Evolutionary conservation across 1,140 invertebrate genomes (phyloP).

Genomic region (Drosophila navojoa): DNA sequence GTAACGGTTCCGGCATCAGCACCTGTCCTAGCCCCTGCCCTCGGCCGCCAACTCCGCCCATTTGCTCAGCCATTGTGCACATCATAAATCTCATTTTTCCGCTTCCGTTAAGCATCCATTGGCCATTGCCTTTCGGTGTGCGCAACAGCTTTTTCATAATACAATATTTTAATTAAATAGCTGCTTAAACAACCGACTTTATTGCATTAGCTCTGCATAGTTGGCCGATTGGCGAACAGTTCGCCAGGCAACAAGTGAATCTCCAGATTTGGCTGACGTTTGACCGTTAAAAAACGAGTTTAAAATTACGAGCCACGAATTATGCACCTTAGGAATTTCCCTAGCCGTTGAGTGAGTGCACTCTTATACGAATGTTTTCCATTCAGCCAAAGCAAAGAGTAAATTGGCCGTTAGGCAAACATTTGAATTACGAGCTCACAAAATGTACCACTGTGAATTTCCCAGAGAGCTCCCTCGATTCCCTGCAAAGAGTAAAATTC

Average conservation of each 20-base stretch:
- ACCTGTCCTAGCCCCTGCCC: conserved; percentile 17
- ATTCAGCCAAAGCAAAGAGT: conserved; percentile 13
- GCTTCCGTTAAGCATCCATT: conserved; percentile 67
- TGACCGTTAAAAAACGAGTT: conserved; percentile 6
- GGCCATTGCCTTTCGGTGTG: conserved; percentile 24
- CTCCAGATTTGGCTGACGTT: not conserved
- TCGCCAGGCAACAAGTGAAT: conserved; percentile 15
- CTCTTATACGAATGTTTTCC: conserved; percentile 6
- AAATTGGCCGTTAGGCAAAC: not conserved
- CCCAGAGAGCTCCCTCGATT: not conserved
- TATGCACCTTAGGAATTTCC: not conserved
- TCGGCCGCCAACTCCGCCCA: not conserved
- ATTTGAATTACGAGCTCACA: not conserved
- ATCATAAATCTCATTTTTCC: conserved; percentile 82
- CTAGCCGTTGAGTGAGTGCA: not conserved
- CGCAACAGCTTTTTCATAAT: not conserved
- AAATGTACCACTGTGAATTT: not conserved
- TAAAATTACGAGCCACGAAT: conserved; percentile 4
- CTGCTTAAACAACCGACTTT: conserved; percentile 19
- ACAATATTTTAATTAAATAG: conserved; percentile 47
- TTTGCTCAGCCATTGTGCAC: conserved; percentile 56
- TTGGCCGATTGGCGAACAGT: not conserved
- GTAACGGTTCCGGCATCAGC: conserved; percentile 29
- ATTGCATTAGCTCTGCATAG: not conserved
- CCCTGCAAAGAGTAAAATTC: not conserved